phyloP scores from a whole-genome alignment of 2,888 invertebrate genomes.

The Acleris sparsana region DNA sequence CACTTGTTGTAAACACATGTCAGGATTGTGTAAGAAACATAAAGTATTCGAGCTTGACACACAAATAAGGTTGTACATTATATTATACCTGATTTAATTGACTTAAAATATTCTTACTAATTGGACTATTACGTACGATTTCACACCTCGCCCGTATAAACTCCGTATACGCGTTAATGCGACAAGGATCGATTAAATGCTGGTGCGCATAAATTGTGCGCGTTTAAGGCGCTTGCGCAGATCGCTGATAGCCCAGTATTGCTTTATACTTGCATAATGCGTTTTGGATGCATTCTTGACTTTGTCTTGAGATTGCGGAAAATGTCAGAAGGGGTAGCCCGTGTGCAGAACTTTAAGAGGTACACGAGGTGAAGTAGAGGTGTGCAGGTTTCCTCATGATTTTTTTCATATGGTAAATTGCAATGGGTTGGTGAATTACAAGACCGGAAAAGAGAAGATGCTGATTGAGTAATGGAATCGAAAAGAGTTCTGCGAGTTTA shows the following conservation, averaged over 20 bases:
- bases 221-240: slow-evolving; percentile 3
- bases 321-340: no score
- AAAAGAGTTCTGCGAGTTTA: no score
- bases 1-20: not conserved
- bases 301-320: slow-evolving; percentile 8
- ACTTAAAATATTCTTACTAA: slow-evolving; percentile 23
- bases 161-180: slow-evolving; percentile 28
- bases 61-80: not conserved
- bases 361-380: no score
- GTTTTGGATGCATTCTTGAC: slow-evolving; percentile 19
- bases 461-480: no score
- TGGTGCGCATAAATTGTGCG: slow-evolving; percentile 20
- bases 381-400: no score
- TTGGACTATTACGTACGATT: slow-evolving; percentile 27
- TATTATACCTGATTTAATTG: slow-evolving; percentile 10
- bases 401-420: no score
- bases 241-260: slow-evolving; percentile 30
- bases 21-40: not conserved
- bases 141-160: slow-evolving; percentile 27
- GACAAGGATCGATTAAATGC: slow-evolving; percentile 35
- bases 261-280: slow-evolving; percentile 17
- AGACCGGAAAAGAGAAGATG: no score
- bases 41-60: no score
- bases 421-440: no score
- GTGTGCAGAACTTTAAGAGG: no score